Conservation (phyloP, 2,113 vertebrate species). For the Laticauda laticaudata region DNA sequence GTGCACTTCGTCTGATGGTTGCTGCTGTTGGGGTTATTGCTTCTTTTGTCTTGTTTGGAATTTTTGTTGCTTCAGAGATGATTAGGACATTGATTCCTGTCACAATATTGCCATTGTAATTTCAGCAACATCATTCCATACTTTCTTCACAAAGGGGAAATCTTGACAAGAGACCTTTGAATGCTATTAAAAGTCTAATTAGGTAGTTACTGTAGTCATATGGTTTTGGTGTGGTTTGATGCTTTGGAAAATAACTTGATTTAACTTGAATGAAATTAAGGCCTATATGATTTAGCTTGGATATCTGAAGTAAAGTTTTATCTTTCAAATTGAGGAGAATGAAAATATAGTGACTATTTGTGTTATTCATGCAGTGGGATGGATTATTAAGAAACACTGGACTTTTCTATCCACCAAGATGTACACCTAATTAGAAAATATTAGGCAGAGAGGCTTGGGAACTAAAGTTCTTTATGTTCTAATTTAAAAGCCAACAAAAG, state of each 20-base stretch:
- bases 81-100: background rate
- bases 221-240: background rate
- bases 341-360: background rate
- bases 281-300: background rate
- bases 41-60: background rate
- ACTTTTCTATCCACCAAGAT: background rate
- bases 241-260: background rate
- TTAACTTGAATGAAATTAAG: background rate
- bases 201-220: background rate
- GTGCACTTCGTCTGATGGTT: background rate
- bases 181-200: background rate
- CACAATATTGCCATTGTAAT: background rate
- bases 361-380: background rate
- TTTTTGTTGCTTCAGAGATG: background rate
- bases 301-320: background rate
- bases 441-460: background rate
- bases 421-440: background rate
- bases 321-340: background rate
- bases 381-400: background rate
- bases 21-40: background rate
- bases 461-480: background rate
- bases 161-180: background rate
- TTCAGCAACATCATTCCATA: background rate
- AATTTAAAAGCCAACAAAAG: background rate
- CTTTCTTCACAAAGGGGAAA: background rate